Evolutionary conservation across 2,113 vertebrate species (phyloP).

Genomic region (Circaetus gallicus): DNA sequence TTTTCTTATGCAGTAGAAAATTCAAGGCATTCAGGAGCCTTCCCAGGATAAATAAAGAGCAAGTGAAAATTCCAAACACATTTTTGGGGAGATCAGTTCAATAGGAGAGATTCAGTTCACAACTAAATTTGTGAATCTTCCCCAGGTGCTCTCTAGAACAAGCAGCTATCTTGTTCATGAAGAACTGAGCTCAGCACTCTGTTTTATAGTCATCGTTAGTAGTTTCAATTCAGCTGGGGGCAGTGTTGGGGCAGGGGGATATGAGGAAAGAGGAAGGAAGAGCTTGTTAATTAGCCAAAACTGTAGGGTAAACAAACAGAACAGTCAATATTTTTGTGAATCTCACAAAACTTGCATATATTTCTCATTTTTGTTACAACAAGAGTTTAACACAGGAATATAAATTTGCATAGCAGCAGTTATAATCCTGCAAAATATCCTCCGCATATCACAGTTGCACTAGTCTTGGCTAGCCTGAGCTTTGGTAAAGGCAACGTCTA

Average conservation of each 20-base stretch:
- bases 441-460: neutral
- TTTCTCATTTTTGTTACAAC: neutral
- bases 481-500: neutral
- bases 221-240: neutral
- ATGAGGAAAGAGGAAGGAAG: neutral
- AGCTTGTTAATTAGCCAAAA: neutral
- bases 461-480: neutral
- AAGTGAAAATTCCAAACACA: neutral
- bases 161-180: neutral
- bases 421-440: neutral
- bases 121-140: neutral
- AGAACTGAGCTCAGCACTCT: neutral
- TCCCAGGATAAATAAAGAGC: neutral
- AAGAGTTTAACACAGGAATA: neutral
- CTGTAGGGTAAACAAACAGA: neutral
- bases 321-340: neutral
- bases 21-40: neutral
- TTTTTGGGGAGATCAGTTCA: neutral
- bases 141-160: neutral
- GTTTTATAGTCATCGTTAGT: neutral
- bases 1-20: neutral
- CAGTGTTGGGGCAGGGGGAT: too few relatives aligned
- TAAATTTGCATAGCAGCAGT: neutral
- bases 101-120: neutral
- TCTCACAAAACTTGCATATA: neutral